phyloP scores from a whole-genome alignment of 2,797 vertebrate species.

The Hozukius guyotensis region DNA sequence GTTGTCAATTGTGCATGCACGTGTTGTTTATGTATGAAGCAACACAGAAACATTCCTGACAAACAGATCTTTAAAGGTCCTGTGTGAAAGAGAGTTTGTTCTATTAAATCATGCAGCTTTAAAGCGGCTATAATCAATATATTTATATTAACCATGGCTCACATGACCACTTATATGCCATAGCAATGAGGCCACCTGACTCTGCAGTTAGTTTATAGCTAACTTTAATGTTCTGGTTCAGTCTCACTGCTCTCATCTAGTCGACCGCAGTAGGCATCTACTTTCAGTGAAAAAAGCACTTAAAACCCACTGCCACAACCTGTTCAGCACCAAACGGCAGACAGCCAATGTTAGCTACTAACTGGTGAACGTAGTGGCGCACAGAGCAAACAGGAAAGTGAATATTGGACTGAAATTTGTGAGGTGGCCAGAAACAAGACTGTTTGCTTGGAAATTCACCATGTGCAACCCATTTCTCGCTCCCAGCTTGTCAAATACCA shows the following conservation, averaged over 20 bases:
- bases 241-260: neutral
- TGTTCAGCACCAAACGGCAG: neutral
- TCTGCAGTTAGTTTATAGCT: neutral
- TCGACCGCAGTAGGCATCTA: neutral
- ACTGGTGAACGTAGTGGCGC: neutral
- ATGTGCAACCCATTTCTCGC: neutral
- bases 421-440: neutral
- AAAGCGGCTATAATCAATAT: neutral
- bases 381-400: neutral
- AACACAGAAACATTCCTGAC: neutral
- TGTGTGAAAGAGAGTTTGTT: neutral
- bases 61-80: neutral
- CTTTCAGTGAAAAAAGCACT: neutral
- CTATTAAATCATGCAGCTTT: neutral
- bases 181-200: neutral
- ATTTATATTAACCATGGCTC: neutral
- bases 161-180: neutral
- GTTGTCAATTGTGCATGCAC: neutral
- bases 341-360: neutral
- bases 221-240: neutral
- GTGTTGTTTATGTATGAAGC: neutral
- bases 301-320: neutral
- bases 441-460: neutral
- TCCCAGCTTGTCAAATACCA: too few relatives aligned
- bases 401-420: neutral